Evolutionary conservation across 2,888 invertebrate species (phyloP), one percentile per base, ranked within the genome.

Genomic region (Drosophila formosana): DNA sequence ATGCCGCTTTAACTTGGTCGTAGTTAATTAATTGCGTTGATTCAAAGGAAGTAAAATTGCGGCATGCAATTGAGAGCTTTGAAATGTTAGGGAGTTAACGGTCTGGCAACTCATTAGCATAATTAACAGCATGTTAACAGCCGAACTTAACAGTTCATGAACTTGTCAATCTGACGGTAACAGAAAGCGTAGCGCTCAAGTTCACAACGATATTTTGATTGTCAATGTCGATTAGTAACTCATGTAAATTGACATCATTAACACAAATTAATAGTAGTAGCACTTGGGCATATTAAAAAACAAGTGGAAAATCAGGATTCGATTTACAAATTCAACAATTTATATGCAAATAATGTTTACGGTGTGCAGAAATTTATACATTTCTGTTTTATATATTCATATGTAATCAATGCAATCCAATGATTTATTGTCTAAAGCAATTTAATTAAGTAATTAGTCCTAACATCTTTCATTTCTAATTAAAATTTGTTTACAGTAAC

Each of bases 401-500:
- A 34, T 28, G 5, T n/a, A 37, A 11, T 26, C n/a, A 8, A 34
- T 57, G 18, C 28, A 28, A 47, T 45, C 9, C 25, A 2, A n/a
- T n/a, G 23, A 43, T 46, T 11, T 55, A 23, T 25, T 13, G 25
- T 37, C 6, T 28, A 13, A 11, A 26, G 18, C 26, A 57, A 57
- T 37, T 47, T 47, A 39, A 41, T 49, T n/a, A 58, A 58, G 39
- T 26, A 41, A 41, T 41, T 39, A n/a, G 23, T 39, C 13, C 11
- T 26, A 34, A 11, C n/a, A 11, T 43, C 63, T 34, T 37, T 18
- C 37, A 46, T 34, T 34, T 50, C 28, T 18, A 57, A 50, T 23
- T 41, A 34, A 49, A 28, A 50, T 50, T 50, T 34, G 43, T 50
- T 64, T 50, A 50, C n/a, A 34, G 39, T n/a, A 8, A 23, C 23